Percentiles rank a stretch among this genome's conserved stretches.
Conservation (phyloP, 2,888 invertebrate species). For the Aphidoletes aphidimyza region DNA sequence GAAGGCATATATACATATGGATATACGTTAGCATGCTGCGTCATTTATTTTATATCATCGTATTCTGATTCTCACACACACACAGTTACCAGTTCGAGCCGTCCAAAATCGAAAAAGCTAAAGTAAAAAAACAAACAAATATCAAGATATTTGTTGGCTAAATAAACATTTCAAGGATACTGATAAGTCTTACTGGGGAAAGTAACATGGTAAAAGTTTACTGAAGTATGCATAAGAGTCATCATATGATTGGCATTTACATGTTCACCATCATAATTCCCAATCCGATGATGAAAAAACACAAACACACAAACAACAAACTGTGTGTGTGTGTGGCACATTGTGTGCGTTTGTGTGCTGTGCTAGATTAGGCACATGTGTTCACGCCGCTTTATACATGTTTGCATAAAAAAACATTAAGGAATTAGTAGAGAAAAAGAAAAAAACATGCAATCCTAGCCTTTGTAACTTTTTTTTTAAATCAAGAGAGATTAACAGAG, state of each 20-base stretch:
- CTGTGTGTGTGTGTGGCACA: neutral
- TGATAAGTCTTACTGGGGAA: neutral
- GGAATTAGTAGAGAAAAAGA: too few species aligned
- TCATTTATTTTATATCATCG: too few species aligned
- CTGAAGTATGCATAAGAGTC: neutral
- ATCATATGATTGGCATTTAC: neutral
- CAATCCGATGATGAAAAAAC: too few species aligned
- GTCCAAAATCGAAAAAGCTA: neutral
- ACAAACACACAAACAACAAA: too few species aligned
- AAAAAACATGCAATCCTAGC: too few species aligned
- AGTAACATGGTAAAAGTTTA: neutral
- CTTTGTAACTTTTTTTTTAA: too few species aligned
- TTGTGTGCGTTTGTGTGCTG: neutral
- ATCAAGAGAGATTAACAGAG: too few species aligned
- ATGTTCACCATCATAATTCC: neutral
- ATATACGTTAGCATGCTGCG: too few species aligned
- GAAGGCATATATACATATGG: too few species aligned
- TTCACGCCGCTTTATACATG: too few species aligned
- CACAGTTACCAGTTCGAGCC: neutral
- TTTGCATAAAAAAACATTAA: too few species aligned
- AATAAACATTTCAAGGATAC: slow-evolving; percentile 28
- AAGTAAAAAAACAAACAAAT: slow-evolving; percentile 23
- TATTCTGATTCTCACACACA: neutral
- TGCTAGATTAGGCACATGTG: too few species aligned
- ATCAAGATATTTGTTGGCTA: slow-evolving; percentile 22